Base-by-base conservation (phyloP, 2,797 vertebrate species). In the Alfaro cultratus region DNA sequence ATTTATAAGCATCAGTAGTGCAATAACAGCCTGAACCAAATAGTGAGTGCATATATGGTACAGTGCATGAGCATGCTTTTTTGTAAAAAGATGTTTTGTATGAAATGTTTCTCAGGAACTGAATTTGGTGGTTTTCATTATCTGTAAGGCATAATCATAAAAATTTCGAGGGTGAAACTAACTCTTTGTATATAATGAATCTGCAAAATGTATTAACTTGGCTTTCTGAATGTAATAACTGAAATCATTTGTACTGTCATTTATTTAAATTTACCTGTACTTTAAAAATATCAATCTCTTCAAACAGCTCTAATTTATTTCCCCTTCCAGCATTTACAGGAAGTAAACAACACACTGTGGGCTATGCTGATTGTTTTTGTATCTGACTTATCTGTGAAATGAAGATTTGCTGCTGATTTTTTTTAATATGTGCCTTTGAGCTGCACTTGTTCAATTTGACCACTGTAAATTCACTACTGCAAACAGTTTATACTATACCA, bases 361-460 rank as follows among this genome's bases (percentile, higher is more conserved):
- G 2, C 49, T 76, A 10, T 41, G 23, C 67, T 75, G 78, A 5
- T 71, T 16, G 75, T 9, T 36, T 31, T 72, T 51, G 43, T 9
- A 76, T 51, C 62, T 47, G 15, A 47, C 64, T 80, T 18, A 43
- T 72, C 67, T 82, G 67, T 67, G 62, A 45, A 79, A 74, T 64
- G 47, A 72, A 81, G 84, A 45, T 74, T 75, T 39, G 46, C n/a
- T 53, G 29, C 73, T 75, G 53, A 47, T 45, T 10, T 77, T 75
- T 83, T 87, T 78, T 80, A 73, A 49, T 18, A 74, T 68, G 77
- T 49, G 78, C n/a, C 73, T 72, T 83, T 87, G 79, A 79, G 74
- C 82, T 80, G 79, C 80, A 71, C 45, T 80, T 82, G 53, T 83
- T 82, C 73, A 86, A 75, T 90, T 78, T 92, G 79, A 79, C 90